Conservation (phyloP, 2,797 vertebrate species). For the Dendrocincla fuliginosa region DNA sequence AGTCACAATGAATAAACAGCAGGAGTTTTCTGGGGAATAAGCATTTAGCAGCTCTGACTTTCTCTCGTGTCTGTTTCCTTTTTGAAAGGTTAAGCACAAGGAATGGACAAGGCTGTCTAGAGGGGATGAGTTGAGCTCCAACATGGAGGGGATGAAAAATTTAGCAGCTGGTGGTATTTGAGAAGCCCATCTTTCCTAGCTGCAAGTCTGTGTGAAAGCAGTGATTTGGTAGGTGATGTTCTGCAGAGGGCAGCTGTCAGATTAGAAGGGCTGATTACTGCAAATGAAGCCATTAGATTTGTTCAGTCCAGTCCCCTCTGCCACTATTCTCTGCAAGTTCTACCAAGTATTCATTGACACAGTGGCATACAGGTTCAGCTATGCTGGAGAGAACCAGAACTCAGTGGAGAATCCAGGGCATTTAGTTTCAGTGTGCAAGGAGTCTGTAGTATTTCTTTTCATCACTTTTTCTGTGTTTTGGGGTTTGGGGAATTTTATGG, state of each 20-base stretch:
- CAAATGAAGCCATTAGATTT: constrained; percentile 1
- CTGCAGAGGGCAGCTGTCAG: constrained; percentile 10
- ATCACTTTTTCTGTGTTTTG: neutral
- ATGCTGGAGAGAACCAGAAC: neutral
- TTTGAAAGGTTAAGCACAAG: neutral
- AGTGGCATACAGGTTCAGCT: neutral
- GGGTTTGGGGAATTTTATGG: neutral
- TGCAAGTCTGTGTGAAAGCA: neutral
- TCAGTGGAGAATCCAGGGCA: neutral
- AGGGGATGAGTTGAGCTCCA: neutral
- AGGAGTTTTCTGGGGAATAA: neutral
- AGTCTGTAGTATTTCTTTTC: neutral
- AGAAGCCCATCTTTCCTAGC: neutral
- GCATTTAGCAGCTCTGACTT: neutral
- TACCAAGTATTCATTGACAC: neutral
- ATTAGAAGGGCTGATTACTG: neutral
- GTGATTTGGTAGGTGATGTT: neutral
- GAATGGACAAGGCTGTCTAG: neutral
- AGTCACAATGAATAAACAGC: neutral
- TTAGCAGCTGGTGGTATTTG: neutral
- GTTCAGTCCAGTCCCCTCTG: neutral
- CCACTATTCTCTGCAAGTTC: neutral
- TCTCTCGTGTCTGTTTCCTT: neutral
- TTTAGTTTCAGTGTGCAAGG: neutral
- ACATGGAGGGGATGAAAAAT: neutral